Percentiles rank a stretch among this genome's conserved stretches.
Conservation (phyloP, 2,113 vertebrate species). For the Recurvirostra avosetta region DNA sequence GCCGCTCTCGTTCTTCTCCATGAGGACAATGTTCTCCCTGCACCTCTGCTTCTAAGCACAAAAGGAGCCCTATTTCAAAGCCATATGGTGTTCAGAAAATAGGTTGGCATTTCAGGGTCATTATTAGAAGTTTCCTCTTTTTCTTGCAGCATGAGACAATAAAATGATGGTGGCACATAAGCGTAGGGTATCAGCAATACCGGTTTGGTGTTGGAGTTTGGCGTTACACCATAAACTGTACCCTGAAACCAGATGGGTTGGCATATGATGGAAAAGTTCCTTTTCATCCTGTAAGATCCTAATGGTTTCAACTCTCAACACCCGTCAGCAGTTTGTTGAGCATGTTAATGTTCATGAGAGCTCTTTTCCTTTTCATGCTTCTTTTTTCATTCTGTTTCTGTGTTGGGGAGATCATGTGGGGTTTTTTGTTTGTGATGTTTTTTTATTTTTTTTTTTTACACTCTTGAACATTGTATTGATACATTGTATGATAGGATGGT, state of each 20-base stretch:
- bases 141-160: neutral
- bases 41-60: neutral
- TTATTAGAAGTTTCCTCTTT: neutral
- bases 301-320: neutral
- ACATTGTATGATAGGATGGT: neutral
- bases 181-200: neutral
- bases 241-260: neutral
- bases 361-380: neutral
- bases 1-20: slow-evolving; percentile 74
- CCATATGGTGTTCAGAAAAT: neutral
- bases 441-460: neutral
- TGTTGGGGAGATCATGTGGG: neutral
- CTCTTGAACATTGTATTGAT: neutral
- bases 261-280: neutral
- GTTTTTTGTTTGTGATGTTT: rapidly evolving
- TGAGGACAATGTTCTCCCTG: neutral
- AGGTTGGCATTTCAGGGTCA: neutral
- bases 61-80: slow-evolving; percentile 1
- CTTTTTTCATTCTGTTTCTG: neutral
- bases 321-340: neutral
- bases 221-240: neutral
- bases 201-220: neutral
- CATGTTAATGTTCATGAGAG: neutral
- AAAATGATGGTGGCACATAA: neutral
- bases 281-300: neutral